Percentiles rank a stretch among this genome's conserved stretches.
These are phyloP conservation scores for Rhinoraja longicauda DNA, from an alignment of 2,797 vertebrate species.

Conservation along the genomic window DNA sequence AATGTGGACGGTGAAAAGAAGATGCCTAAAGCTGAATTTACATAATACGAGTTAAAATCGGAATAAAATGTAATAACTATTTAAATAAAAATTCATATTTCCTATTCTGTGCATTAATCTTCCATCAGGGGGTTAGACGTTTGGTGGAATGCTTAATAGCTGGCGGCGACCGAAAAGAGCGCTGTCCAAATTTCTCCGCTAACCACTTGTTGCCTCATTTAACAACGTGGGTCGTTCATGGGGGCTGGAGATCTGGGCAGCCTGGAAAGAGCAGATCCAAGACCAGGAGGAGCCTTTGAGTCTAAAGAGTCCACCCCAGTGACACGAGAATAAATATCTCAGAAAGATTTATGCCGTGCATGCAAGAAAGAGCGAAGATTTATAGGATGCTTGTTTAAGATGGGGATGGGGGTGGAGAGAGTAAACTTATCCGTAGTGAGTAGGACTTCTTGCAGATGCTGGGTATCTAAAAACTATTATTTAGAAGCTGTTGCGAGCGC, in stretches of 20 bases:
- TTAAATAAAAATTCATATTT: not conserved
- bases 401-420: not conserved
- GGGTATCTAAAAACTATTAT: not conserved
- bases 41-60: not conserved
- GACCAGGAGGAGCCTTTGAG: slow-evolving; percentile 40
- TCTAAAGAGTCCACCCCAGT: slow-evolving; percentile 34
- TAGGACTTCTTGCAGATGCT: not conserved
- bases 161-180: slow-evolving; percentile 46
- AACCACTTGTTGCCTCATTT: slow-evolving; percentile 55
- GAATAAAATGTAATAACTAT: too few species aligned
- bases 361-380: slow-evolving; percentile 16
- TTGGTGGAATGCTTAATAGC: slow-evolving; percentile 46
- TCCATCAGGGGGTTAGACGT: slow-evolving; percentile 41
- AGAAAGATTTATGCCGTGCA: slow-evolving; percentile 31
- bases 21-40: not conserved
- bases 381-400: slow-evolving; percentile 22
- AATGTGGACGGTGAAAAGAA: not conserved
- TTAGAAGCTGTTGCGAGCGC: not conserved
- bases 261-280: slow-evolving; percentile 43
- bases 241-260: slow-evolving; percentile 39
- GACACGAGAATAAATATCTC: slow-evolving; percentile 36
- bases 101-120: slow-evolving; percentile 45
- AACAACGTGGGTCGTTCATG: slow-evolving; percentile 47
- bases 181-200: slow-evolving; percentile 51
- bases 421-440: not conserved